Conservation (phyloP, 2,113 vertebrate species). For the Gnathonemus longibarbis region DNA sequence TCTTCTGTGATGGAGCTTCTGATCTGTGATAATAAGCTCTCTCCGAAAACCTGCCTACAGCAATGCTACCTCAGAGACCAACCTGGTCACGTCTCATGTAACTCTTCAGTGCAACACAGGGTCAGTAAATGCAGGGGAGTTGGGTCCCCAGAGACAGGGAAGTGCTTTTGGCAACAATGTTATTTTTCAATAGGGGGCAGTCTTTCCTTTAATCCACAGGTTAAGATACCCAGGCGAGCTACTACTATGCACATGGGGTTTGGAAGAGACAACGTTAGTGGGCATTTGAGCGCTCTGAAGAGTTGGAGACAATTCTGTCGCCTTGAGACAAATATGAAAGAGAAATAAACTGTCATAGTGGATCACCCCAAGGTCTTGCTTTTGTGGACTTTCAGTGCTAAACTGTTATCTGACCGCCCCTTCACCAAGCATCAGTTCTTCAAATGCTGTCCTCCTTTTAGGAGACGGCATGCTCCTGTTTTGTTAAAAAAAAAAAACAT, state of each 20-base stretch:
- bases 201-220: conserved; percentile 22
- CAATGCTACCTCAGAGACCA: conserved; percentile 5
- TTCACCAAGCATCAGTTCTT: conserved; percentile 43
- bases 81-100: conserved; percentile 20
- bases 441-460: conserved; percentile 22
- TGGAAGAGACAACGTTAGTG: not conserved
- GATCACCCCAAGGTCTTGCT: not conserved
- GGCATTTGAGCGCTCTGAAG: not conserved
- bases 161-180: conserved; percentile 12
- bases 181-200: conserved; percentile 21
- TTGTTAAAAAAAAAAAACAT: not conserved
- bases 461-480: not conserved
- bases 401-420: not conserved
- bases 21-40: conserved; percentile 15
- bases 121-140: conserved; percentile 5
- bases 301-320: not conserved
- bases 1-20: conserved; percentile 12
- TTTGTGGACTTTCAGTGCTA: not conserved
- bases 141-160: not conserved
- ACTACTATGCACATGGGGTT: not conserved
- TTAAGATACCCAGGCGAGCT: not conserved
- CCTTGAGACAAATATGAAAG: not conserved
- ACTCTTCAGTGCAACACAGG: not conserved
- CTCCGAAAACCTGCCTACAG: conserved; percentile 20
- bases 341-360: not conserved